Conservation (phyloP, 2,113 vertebrate species). For the Lasiurus cinereus region DNA sequence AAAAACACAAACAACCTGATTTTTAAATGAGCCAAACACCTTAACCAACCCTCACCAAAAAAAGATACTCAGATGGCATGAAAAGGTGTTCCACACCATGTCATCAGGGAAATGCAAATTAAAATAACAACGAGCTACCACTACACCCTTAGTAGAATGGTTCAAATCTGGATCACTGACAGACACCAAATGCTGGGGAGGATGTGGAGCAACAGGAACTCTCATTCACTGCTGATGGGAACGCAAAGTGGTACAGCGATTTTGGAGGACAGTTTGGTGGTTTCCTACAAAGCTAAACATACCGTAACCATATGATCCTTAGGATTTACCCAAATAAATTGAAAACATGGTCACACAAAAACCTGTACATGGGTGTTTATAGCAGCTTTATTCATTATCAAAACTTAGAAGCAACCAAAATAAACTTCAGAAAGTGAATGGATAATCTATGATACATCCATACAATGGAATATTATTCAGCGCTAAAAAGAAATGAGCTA, state of each 20-base stretch:
- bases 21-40: background rate
- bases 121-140: background rate
- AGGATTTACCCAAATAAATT: background rate
- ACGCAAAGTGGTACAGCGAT: background rate
- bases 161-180: background rate
- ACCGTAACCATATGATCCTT: background rate
- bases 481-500: background rate
- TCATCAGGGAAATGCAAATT: background rate
- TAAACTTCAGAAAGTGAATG: background rate
- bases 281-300: background rate
- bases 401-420: background rate
- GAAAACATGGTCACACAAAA: background rate
- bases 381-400: background rate
- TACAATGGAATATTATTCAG: background rate
- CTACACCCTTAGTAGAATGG: background rate
- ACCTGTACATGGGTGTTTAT: background rate
- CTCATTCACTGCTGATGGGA: background rate
- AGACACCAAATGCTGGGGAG: background rate
- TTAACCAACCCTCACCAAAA: background rate
- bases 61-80: background rate
- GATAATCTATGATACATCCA: background rate
- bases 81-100: background rate
- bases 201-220: background rate
- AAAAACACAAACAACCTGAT: background rate
- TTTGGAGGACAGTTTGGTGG: background rate